Base-by-base conservation (phyloP, 2,888 invertebrate species). In the Trichogramma evanescens region DNA sequence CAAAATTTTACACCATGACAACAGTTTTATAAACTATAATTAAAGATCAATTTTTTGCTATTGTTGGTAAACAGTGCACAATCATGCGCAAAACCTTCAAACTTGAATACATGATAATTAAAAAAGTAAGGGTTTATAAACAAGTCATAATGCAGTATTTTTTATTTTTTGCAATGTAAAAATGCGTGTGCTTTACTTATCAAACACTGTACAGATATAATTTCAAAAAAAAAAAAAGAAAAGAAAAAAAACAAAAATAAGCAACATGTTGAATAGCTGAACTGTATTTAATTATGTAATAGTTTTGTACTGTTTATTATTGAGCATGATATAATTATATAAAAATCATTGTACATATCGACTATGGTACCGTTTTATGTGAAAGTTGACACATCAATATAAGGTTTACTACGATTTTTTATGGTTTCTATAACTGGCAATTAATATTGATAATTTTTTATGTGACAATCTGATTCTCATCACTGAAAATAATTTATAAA, bases 21-120 rank as follows among this genome's bases (percentile, higher is more conserved):
- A 40, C 39, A 49, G 50, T 44, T 55, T 44, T 50, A 50, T 58
- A 7, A 26, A 61, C 13, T 50, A 26, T 50, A 38, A 56, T 49
- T 6, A 48, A 46, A 42, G 3, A 50, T 61, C 48, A 10, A 6
- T 48, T 48, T 48, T 4, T 53, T 26, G 26, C 26, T 26, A 26
- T 26, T 26, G 26, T 61, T 61, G 53, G 38, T 54, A 54, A 50
- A 45, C 58, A 39, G 26, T 54, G 50, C 54, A 62, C 55, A 62
- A 55, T 40, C 8, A 39, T 13, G 43, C 41, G 39, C 48, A 45
- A 5, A 39, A 39, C 48, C 48, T 40, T 52, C 38, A 38, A 26
- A 55, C 55, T 13, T n/a, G 26, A 10, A 42, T 39, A 26, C 53
- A 55, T 6, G n/a, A 48, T 26, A 26, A 26, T 26, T 26, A 26